These are phyloP conservation scores for Lochmaea capreae DNA, from an alignment of 2,888 invertebrate species.

Conservation along the genomic window DNA sequence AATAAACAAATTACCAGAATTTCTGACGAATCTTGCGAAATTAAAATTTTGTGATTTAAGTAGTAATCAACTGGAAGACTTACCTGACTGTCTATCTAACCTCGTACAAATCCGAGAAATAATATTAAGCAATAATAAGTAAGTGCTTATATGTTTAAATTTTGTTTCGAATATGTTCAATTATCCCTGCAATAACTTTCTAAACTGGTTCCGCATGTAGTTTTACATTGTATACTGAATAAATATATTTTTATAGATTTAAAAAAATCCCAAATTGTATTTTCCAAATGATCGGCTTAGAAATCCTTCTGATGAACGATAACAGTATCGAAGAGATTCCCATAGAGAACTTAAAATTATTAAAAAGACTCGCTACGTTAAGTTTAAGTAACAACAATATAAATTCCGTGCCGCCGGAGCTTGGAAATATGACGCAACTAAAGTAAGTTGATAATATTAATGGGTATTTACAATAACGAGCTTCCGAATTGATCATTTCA, in stretches of 20 bases:
- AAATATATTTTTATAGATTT: slow-evolving; percentile 66
- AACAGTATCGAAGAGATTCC: slow-evolving; percentile 77
- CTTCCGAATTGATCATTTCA: neutral
- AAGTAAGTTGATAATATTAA: slow-evolving; percentile 68
- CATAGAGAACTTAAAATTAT: slow-evolving; percentile 73
- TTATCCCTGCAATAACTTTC: too few relatives aligned
- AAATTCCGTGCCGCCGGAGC: slow-evolving; percentile 81
- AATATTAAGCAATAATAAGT: slow-evolving; percentile 86
- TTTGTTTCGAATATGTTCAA: neutral
- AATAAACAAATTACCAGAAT: slow-evolving; percentile 73
- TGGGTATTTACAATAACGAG: neutral
- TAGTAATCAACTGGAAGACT: slow-evolving; percentile 75
- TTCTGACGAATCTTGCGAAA: slow-evolving; percentile 72
- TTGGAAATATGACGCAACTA: slow-evolving; percentile 85
- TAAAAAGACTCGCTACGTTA: slow-evolving; percentile 75
- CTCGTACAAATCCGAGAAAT: slow-evolving; percentile 81
- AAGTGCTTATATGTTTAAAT: too few relatives aligned
- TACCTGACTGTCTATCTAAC: slow-evolving; percentile 74
- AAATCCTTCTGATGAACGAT: slow-evolving; percentile 82
- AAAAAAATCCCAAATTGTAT: slow-evolving; percentile 78
- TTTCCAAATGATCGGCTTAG: slow-evolving; percentile 77
- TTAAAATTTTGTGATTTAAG: slow-evolving; percentile 80
- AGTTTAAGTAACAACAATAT: slow-evolving; percentile 85
- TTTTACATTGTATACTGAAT: too few relatives aligned
- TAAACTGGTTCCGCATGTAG: too few relatives aligned